Evolutionary conservation across 2,888 invertebrate genomes (phyloP).

Genomic region (Scaptomyza parva): DNA sequence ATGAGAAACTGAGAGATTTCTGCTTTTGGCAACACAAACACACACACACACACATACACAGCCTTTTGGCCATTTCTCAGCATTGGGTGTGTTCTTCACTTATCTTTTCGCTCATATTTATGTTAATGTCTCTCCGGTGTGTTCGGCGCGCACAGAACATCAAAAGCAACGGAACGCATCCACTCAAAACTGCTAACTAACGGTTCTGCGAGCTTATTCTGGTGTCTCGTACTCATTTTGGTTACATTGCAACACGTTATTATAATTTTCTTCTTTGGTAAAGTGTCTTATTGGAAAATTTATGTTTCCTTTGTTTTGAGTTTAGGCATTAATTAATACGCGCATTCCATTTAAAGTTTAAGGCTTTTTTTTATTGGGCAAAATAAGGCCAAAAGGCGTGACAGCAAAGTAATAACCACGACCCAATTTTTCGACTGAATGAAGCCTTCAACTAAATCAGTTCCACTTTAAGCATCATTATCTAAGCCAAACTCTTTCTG

Average conservation of each 20-base stretch:
- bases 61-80: conserved; percentile 48
- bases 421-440: conserved; percentile 13
- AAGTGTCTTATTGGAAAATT: conserved; percentile 73
- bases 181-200: conserved; percentile 54
- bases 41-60: no score
- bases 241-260: neutral
- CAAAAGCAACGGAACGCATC: conserved; percentile 62
- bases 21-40: conserved; percentile 32
- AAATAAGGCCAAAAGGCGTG: conserved; percentile 22
- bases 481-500: conserved; percentile 18
- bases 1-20: conserved; percentile 28
- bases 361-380: neutral
- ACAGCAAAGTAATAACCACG: conserved; percentile 14
- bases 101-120: conserved; percentile 75
- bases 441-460: conserved; percentile 2
- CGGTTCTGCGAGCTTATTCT: conserved; percentile 28
- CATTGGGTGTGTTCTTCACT: conserved; percentile 63
- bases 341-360: conserved; percentile 22
- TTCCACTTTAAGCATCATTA: conserved; percentile 54
- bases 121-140: conserved; percentile 65
- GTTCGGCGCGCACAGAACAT: conserved; percentile 71
- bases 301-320: conserved; percentile 73
- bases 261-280: conserved; percentile 23
- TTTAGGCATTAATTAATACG: conserved; percentile 54
- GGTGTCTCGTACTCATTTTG: conserved; percentile 1